Percentiles rank a stretch among this genome's conserved stretches.
Evolutionary conservation across 2,888 invertebrate genomes (phyloP).

Genomic region (Acleris literana): DNA sequence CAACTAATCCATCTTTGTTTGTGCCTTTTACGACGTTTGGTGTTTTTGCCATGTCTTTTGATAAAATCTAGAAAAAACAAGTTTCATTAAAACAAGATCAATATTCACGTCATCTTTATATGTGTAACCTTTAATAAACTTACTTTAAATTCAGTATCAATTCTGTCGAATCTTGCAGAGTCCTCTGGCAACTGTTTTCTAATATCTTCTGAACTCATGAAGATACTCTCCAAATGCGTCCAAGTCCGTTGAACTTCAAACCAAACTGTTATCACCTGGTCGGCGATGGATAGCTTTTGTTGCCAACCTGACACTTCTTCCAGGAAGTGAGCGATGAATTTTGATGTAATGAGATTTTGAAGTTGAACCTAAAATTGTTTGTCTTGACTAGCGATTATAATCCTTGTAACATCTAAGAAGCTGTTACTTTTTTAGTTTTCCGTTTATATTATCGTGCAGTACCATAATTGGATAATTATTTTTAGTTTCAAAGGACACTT

Average conservation of each 20-base stretch:
- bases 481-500: slow-evolving; percentile 4
- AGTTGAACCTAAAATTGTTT: slow-evolving; percentile 88
- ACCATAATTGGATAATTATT: too few species aligned
- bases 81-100: slow-evolving; percentile 24
- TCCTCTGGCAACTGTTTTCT: slow-evolving; percentile 96
- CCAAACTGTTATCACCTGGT: slow-evolving; percentile 96
- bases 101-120: too few species aligned
- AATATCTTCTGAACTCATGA: slow-evolving; percentile 99
- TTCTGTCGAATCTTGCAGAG: slow-evolving; percentile 94
- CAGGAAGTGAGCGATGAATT: slow-evolving; percentile 97
- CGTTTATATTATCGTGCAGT: too few species aligned
- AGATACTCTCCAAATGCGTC: slow-evolving; percentile 98
- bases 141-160: slow-evolving; percentile 95
- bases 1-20: slow-evolving; percentile 91
- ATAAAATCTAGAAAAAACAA: slow-evolving; percentile 82
- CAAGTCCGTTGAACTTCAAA: slow-evolving; percentile 98
- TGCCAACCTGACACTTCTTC: slow-evolving; percentile 98
- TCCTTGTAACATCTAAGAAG: neutral
- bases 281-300: slow-evolving; percentile 94
- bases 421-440: neutral
- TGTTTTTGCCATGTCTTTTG: slow-evolving; percentile 89
- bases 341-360: slow-evolving; percentile 98
- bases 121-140: slow-evolving; percentile 19
- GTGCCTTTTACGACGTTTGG: slow-evolving; percentile 96
- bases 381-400: neutral